A percentile compares a stretch with the other conserved stretches of the same genome.
Conservation (phyloP, 2,888 invertebrate species). For the Hirtodrosophila histrioides region DNA sequence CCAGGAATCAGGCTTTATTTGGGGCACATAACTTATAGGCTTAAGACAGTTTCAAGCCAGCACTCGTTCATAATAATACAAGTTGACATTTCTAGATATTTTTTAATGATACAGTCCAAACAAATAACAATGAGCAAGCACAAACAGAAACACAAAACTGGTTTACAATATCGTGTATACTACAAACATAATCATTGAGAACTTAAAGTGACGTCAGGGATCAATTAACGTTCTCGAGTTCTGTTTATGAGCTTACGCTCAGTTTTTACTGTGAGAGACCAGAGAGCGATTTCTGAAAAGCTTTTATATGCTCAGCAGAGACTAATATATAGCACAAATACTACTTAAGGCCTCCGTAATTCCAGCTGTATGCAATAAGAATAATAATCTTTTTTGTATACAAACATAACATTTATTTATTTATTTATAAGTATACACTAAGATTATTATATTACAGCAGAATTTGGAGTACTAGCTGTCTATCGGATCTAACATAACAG, state of each 20-base stretch:
- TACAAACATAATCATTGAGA: not conserved
- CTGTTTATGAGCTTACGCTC: not conserved
- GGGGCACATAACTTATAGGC: too few relatives aligned
- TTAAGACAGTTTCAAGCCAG: too few relatives aligned
- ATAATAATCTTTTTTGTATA: too few relatives aligned
- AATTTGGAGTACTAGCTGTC: too few relatives aligned
- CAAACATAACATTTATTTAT: too few relatives aligned
- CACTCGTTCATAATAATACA: too few relatives aligned
- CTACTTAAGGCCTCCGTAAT: not conserved
- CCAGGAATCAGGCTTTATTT: too few relatives aligned
- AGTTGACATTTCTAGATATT: not conserved
- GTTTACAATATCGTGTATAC: not conserved
- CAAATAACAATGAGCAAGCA: not conserved
- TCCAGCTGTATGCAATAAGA: not conserved
- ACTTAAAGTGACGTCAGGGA: conserved; percentile 18
- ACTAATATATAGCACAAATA: not conserved
- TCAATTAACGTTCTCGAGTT: conserved; percentile 11
- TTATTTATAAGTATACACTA: too few relatives aligned
- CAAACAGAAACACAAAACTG: conserved; percentile 3
- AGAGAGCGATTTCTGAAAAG: not conserved
- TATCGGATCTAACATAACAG: too few relatives aligned
- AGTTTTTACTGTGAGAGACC: not conserved
- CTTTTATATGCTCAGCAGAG: conserved; percentile 7
- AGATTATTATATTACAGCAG: too few relatives aligned
- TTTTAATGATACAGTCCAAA: too few relatives aligned